Base-by-base conservation (phyloP, 2,888 invertebrate genomes). In the Apoderus coryli region DNA sequence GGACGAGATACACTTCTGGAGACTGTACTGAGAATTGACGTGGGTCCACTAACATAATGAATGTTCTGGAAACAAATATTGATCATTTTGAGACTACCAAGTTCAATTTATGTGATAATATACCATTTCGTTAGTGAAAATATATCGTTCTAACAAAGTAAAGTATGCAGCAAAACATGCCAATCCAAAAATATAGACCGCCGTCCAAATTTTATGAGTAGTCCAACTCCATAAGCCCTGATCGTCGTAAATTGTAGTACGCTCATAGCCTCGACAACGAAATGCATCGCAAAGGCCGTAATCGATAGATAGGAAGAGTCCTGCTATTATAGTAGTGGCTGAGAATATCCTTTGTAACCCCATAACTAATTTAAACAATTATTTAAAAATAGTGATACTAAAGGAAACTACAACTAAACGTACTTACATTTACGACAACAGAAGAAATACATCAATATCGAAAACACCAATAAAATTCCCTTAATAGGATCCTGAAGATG, bases 401-500 rank as follows among this genome's bases (percentile, higher is more conserved):
- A 4, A 25, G 10, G 25, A 31, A 27, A 31, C 9, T 4, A 10
- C 11, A 16, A n/a, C n/a, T 4, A 6, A 25, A 12, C 14, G 7
- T 36, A 53, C 63, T 63, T 53, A 69, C 68, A 59, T 54, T 65
- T 67, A 41, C 62, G 60, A 43, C 68, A 68, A 46, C 67, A 67
- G 50, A 68, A 67, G 53, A 69, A 69, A 45, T 69, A 69, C 47
- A 65, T 66, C 9, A 68, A 57, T 28, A 69, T 50, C 0, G 69
- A 63, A 44, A 66, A 68, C 6, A 68, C 65, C 29, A 70, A 48
- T 4, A 65, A 57, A 24, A 68, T 57, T 29, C 67, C 69, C 45
- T 70, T 67, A 22, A 70, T 61, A 2, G 71, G 70, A 49, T 70
- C 70, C 45, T 70, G 70, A 22, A 70, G 52, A 46, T 71, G 70